phyloP scores from a whole-genome alignment of 2,797 vertebrate species.

The Bufotes viridis region DNA sequence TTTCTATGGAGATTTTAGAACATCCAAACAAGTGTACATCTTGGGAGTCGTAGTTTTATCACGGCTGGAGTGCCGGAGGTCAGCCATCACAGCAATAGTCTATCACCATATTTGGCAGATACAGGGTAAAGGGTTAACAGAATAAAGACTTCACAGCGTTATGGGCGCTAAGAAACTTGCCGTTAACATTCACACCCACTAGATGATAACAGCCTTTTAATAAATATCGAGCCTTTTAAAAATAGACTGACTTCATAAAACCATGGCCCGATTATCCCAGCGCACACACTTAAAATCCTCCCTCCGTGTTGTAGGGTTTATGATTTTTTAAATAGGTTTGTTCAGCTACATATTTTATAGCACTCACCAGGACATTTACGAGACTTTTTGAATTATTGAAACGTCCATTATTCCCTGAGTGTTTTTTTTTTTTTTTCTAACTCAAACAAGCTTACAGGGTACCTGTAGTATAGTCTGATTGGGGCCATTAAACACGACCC shows the following conservation, averaged over 20 bases:
- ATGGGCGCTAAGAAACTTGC: not conserved
- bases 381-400: constrained; percentile 50
- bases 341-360: constrained; percentile 44
- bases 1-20: no score
- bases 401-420: constrained; percentile 6
- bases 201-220: constrained; percentile 29
- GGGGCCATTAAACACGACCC: not conserved
- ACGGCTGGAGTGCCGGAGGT: no score
- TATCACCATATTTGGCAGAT: not conserved
- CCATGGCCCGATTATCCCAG: not conserved
- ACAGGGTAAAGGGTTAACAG: not conserved
- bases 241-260: constrained; percentile 18
- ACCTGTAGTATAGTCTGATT: not conserved
- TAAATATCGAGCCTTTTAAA: constrained; percentile 24
- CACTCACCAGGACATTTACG: constrained; percentile 31
- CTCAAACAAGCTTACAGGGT: not conserved
- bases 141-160: not conserved
- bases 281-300: constrained; percentile 37
- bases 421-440: not conserved
- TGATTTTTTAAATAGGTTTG: constrained; percentile 56
- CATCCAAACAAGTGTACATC: no score
- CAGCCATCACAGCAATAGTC: not conserved
- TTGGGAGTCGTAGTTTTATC: no score
- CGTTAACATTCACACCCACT: not conserved
- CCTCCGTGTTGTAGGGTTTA: constrained; percentile 2